phyloP scores from a whole-genome alignment of 2,797 vertebrate species.

The Gobio occitaniae region DNA sequence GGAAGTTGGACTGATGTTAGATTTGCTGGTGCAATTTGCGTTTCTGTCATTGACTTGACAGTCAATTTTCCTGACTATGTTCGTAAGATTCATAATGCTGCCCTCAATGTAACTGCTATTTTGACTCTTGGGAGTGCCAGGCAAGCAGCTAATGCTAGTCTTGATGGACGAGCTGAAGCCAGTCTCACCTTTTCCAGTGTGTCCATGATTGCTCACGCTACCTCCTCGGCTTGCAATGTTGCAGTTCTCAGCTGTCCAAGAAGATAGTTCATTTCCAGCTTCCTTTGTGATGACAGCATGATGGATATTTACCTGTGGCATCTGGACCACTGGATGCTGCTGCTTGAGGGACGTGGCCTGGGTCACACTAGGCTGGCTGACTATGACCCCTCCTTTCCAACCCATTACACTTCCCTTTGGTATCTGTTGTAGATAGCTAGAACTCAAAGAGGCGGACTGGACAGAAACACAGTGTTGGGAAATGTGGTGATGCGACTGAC shows the following conservation, averaged over 20 bases:
- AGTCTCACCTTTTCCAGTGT: conserved; percentile 48
- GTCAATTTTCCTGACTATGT: conserved; percentile 53
- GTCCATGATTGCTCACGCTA: conserved; percentile 65
- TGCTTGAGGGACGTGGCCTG: conserved; percentile 81
- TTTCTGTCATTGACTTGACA: conserved; percentile 65
- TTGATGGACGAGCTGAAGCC: conserved; percentile 43
- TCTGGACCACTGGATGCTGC: conserved; percentile 70
- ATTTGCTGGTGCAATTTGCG: conserved; percentile 77
- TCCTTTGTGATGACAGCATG: conserved; percentile 71
- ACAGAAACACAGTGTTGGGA: conserved; percentile 85
- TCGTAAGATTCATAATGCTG: conserved; percentile 59
- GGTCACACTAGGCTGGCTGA: conserved; percentile 85
- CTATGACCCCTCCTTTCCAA: conserved; percentile 81
- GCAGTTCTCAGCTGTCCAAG: conserved; percentile 69
- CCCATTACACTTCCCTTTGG: conserved; percentile 84
- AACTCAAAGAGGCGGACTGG: conserved; percentile 81
- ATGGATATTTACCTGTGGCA: conserved; percentile 74
- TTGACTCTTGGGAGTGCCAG: conserved; percentile 30
- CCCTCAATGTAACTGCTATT: conserved; percentile 63
- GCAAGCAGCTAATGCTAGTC: conserved; percentile 26
- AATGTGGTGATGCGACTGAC: conserved; percentile 78
- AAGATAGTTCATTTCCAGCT: conserved; percentile 66
- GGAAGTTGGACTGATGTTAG: conserved; percentile 62
- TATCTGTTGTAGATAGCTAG: conserved; percentile 84
- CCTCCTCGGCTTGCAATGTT: conserved; percentile 73